Evolutionary conservation across 1,140 invertebrate species (phyloP).

Genomic region (Globodera rostochiensis): DNA sequence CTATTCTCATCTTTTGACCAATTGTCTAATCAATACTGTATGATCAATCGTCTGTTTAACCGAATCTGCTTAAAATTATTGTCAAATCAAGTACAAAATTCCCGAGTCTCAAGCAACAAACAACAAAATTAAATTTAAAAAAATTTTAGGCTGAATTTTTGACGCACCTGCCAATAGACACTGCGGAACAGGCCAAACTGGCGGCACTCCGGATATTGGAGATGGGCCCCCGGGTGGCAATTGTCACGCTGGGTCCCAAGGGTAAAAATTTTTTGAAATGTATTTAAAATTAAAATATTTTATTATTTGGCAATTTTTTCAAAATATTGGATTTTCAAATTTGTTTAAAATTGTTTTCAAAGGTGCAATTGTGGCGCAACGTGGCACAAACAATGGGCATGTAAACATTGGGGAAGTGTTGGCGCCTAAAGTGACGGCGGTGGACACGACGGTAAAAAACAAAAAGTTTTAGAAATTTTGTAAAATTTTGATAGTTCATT

Average conservation of each 20-base stretch:
- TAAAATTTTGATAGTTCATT: no score
- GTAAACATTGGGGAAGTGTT: conserved; percentile 45
- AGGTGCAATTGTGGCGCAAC: conserved; percentile 52
- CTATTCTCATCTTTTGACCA: no score
- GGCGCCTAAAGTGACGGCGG: conserved; percentile 57
- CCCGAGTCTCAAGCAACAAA: no score
- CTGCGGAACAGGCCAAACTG: conserved; percentile 43
- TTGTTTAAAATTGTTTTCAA: neutral
- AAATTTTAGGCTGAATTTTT: conserved; percentile 46
- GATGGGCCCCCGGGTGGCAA: conserved; percentile 42
- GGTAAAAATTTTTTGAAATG: conserved; percentile 1
- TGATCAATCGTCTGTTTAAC: no score
- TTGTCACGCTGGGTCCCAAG: conserved; percentile 48
- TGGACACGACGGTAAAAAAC: conserved; percentile 49
- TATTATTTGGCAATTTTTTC: no score
- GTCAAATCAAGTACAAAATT: no score
- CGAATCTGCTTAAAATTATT: no score
- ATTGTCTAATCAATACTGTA: no score
- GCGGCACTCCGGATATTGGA: conserved; percentile 46
- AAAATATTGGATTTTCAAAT: neutral
- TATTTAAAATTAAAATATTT: neutral
- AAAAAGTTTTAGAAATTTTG: no score
- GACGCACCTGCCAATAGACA: conserved; percentile 36
- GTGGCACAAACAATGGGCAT: neutral
- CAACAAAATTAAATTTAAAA: no score